Conservation (phyloP, 1,140 invertebrate genomes). For the Ridgeia piscesae region DNA sequence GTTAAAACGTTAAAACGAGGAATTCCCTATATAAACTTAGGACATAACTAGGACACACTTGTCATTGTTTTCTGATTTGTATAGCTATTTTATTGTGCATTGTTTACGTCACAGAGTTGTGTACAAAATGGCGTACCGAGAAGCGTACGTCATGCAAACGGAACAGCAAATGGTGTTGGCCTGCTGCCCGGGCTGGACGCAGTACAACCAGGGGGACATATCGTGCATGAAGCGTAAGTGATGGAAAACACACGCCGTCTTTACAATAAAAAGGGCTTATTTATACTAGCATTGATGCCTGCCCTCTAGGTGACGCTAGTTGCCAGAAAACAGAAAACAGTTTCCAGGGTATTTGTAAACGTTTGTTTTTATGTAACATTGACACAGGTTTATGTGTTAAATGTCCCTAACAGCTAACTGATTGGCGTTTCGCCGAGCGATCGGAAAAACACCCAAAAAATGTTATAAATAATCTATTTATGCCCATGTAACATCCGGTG, state of each 20-base stretch:
- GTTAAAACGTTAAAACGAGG: no score
- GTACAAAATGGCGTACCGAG: neutral
- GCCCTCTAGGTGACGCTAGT: no score
- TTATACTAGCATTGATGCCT: no score
- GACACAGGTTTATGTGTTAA: constrained; percentile 60
- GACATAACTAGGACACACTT: no score
- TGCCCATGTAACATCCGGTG: constrained; percentile 72
- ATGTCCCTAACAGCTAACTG: constrained; percentile 76
- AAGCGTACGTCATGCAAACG: neutral
- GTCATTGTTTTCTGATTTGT: no score
- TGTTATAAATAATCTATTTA: constrained; percentile 64
- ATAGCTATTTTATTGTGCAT: neutral
- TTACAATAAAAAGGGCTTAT: neutral
- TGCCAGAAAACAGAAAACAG: no score
- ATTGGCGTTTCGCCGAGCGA: constrained; percentile 73
- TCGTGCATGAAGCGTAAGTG: neutral
- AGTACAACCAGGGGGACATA: neutral
- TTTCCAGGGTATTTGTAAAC: no score
- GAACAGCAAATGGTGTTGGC: neutral
- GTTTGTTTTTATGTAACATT: no score
- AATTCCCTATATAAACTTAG: no score
- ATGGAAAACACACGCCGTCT: neutral
- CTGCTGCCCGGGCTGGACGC: neutral
- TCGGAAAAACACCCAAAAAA: constrained; percentile 40
- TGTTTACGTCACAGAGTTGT: neutral